Base-by-base conservation (phyloP, 2,797 vertebrate species). In the Numenius phaeopus region DNA sequence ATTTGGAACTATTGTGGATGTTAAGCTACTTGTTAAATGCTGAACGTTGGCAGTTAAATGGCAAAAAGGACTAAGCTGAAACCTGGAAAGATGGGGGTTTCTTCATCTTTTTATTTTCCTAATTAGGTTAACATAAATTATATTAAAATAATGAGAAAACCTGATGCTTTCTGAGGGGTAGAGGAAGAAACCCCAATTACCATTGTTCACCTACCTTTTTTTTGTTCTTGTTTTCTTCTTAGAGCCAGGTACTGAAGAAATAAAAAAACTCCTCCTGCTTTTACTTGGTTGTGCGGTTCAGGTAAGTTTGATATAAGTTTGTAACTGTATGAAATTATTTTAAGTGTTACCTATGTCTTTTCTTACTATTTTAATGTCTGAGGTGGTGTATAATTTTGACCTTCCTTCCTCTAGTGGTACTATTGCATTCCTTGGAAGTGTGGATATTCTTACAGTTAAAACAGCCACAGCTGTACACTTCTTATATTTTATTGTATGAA, bases 221-320 rank as follows among this genome's bases (percentile, higher is more conserved):
- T 44, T 90, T 67, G 27, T 79, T 83, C 19, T 83, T 79, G 3
- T 84, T 87, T 82, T 85, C 34, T 84, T 88, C 96, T 96, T 98
- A 97, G 99, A 99, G 90, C 99, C 99, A 98, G 99, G 99, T 89
- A 98, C 99, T 85, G 99, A 99, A 87, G 99, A 99, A 98, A 97
- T 99, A 97, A 99, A 99, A 97, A 99, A 99, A 83, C 98, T 99
- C 20, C 97, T 99, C 86, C 97, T 99, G 94, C 99, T 99, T 86
- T 97, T 99, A 64, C 98, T 99, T 40, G 99, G 99, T 80, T 99
- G 99, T 98, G 99, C 99, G 30, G 99, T 99, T 97, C 99, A 99
- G 99, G 99, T 99, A 97, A 98, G 97, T 93, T 96, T 77, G 72
- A 72, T 71, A 65, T 46, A 29, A 32, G 10, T 87, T 93, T 90